Evolutionary conservation across 2,113 vertebrate species (phyloP).

Genomic region (Baryphthengus martii): DNA sequence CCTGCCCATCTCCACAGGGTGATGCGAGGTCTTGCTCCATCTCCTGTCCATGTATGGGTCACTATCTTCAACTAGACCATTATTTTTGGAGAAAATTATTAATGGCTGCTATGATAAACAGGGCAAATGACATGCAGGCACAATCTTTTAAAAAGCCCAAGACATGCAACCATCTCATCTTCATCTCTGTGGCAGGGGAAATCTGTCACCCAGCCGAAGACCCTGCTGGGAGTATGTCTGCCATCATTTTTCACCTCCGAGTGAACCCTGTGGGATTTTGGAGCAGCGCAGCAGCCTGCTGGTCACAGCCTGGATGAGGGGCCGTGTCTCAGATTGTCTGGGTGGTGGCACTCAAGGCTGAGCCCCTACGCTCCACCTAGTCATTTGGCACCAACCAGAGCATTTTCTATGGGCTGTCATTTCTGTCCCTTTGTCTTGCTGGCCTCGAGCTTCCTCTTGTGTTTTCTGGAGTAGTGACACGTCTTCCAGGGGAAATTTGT

Average conservation of each 20-base stretch:
- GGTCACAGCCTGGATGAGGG: neutral
- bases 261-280: neutral
- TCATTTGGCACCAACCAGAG: neutral
- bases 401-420: neutral
- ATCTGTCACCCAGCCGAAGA: neutral
- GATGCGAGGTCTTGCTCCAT: neutral
- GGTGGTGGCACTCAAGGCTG: fast-evolving
- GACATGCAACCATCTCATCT: neutral
- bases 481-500: neutral
- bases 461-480: neutral
- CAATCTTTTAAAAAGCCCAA: neutral
- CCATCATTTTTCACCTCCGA: neutral
- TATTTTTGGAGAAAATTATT: fast-evolving
- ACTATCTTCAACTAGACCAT: neutral
- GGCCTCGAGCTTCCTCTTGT: conserved; percentile 3
- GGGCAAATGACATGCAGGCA: neutral
- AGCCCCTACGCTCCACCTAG: neutral
- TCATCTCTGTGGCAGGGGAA: neutral
- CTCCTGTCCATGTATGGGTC: neutral
- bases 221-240: fast-evolving
- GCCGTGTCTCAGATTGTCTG: neutral
- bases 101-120: neutral
- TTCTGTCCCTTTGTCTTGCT: conserved; percentile 25
- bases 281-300: fast-evolving
- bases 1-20: neutral